Conservation (phyloP, 2,113 vertebrate genomes). For the Cynoglossus semilaevis region DNA sequence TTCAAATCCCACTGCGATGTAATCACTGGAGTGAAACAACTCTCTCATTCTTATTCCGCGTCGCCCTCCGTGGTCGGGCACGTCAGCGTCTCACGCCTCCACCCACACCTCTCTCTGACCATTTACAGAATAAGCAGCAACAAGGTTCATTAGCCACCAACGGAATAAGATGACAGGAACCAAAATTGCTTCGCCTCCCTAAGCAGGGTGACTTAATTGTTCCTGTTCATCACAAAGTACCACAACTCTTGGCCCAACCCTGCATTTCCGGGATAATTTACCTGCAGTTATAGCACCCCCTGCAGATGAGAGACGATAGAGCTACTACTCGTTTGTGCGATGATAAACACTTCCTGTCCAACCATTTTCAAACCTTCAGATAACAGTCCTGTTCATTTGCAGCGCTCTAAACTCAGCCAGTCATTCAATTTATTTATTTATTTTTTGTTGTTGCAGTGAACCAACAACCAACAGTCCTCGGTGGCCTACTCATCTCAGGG, state of each 20-base stretch:
- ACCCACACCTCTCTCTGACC: constrained; percentile 21
- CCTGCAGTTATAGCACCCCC: too few species aligned
- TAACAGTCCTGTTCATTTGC: too few species aligned
- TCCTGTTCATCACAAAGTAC: not conserved
- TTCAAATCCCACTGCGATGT: constrained; percentile 24
- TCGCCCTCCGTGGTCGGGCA: not conserved
- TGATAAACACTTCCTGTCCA: too few species aligned
- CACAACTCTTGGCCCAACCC: too few species aligned
- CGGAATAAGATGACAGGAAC: constrained; percentile 36
- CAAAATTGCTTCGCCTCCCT: constrained; percentile 30
- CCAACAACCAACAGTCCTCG: not conserved
- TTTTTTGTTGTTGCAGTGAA: not conserved
- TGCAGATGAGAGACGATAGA: too few species aligned
- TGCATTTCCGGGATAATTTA: not conserved
- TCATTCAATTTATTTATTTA: too few species aligned
- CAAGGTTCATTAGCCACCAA: constrained; percentile 46
- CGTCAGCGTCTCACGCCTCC: constrained; percentile 26
- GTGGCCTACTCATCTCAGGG: too few species aligned
- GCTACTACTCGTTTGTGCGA: too few species aligned
- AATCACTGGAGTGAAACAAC: constrained; percentile 17
- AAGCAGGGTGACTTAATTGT: constrained; percentile 23
- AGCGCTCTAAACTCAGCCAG: too few species aligned
- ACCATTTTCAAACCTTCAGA: too few species aligned
- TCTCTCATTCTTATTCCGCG: constrained; percentile 30
- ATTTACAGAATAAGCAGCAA: constrained; percentile 26